These are phyloP conservation scores for Chrysaora quinquecirrha DNA, from an alignment of 30 jellyfish, hydroid and myxozoan species.

Conservation along the genomic window DNA sequence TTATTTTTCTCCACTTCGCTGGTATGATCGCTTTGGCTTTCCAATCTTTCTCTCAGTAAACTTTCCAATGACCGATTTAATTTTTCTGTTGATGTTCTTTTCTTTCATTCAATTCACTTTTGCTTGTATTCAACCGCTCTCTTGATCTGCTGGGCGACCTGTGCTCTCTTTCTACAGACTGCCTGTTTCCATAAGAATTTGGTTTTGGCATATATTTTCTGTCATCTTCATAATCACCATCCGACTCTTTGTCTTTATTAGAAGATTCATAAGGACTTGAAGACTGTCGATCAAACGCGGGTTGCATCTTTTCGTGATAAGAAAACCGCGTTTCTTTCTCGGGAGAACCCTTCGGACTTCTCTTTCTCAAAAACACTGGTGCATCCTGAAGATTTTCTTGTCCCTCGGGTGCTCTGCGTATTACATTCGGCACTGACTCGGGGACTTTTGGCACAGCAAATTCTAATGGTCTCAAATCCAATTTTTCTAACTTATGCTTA, in stretches of 20 bases:
- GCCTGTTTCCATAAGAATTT: background rate
- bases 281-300: background rate
- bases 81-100: too few relatives aligned
- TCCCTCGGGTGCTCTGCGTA: constrained; percentile 70
- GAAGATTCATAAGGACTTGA: background rate
- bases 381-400: too few relatives aligned
- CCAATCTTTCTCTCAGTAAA: too few relatives aligned
- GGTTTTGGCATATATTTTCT: background rate
- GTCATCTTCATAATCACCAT: background rate
- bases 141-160: background rate
- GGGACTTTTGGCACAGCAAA: constrained; percentile 61
- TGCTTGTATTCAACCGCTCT: background rate
- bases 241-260: background rate
- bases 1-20: too few relatives aligned
- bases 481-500: constrained; percentile 51
- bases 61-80: too few relatives aligned
- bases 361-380: background rate
- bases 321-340: background rate
- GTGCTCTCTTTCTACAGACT: background rate
- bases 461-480: constrained; percentile 56
- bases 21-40: too few relatives aligned
- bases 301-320: background rate
- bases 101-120: too few relatives aligned
- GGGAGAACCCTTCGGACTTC: background rate
- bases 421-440: constrained; percentile 3